Evolutionary conservation across 2,797 vertebrate genomes (phyloP).

Genomic region (Ibycter americanus): DNA sequence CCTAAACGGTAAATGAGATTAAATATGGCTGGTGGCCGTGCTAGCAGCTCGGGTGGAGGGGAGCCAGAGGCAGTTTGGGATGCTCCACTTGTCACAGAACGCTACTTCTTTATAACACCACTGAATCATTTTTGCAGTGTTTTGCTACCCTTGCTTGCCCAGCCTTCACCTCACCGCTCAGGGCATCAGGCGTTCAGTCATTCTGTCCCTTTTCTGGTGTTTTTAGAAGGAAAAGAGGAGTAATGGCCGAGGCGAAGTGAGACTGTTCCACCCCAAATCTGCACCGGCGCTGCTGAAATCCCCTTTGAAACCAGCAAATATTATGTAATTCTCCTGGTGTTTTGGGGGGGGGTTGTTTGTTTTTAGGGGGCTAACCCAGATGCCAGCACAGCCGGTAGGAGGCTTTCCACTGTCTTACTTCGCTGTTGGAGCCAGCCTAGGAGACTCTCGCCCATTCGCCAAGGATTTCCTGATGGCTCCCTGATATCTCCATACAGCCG

Average conservation of each 20-base stretch:
- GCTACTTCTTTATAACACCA: background rate
- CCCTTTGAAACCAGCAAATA: accelerated
- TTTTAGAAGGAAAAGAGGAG: background rate
- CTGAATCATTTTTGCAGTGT: background rate
- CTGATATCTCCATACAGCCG: background rate
- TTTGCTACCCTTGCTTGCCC: background rate
- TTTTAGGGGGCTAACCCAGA: background rate
- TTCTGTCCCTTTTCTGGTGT: background rate
- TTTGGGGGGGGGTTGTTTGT: background rate
- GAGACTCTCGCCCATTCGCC: background rate
- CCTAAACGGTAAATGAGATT: background rate
- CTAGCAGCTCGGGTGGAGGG: accelerated
- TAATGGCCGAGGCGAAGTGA: background rate
- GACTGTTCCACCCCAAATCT: background rate
- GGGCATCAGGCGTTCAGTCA: accelerated
- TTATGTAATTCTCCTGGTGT: accelerated
- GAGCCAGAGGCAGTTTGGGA: background rate
- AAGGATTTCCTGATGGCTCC: slow-evolving; percentile 38
- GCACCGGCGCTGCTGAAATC: accelerated
- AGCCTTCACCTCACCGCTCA: background rate
- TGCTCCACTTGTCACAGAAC: background rate
- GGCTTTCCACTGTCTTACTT: background rate
- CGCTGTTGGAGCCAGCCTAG: background rate
- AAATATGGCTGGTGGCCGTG: background rate
- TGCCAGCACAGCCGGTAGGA: background rate